A percentile compares a stretch with the other conserved stretches of the same genome.
Evolutionary conservation across 2,797 vertebrate species (phyloP).

Genomic region (Aulostomus chinensis): DNA sequence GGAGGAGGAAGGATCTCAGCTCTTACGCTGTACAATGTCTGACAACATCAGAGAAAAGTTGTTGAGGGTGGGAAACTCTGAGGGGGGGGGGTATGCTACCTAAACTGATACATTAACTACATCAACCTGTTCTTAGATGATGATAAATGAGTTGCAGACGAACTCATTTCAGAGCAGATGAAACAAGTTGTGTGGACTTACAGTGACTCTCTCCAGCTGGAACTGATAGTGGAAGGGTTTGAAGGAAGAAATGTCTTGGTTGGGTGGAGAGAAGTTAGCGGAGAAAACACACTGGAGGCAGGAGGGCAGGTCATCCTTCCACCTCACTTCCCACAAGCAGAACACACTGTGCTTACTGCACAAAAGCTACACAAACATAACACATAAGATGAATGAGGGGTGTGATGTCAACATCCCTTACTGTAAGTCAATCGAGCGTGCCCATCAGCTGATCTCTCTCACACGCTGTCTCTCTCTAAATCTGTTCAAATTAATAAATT

Average conservation of each 20-base stretch:
- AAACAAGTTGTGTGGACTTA: slow-evolving; percentile 64
- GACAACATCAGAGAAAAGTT: slow-evolving; percentile 19
- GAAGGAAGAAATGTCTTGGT: slow-evolving; percentile 76
- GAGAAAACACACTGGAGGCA: slow-evolving; percentile 88
- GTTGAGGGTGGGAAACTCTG: too few relatives aligned
- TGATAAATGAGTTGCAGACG: too few relatives aligned
- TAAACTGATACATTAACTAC: too few relatives aligned
- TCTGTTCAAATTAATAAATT: too few relatives aligned
- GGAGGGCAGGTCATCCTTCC: slow-evolving; percentile 83
- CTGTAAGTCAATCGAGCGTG: too few relatives aligned
- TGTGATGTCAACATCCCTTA: too few relatives aligned
- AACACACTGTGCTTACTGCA: slow-evolving; percentile 90
- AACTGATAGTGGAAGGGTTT: slow-evolving; percentile 92
- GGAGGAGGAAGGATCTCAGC: slow-evolving; percentile 86
- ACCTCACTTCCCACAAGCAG: slow-evolving; percentile 93
- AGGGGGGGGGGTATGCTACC: too few relatives aligned
- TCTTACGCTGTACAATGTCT: slow-evolving; percentile 91
- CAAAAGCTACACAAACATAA: slow-evolving; percentile 76
- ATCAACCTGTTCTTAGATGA: too few relatives aligned
- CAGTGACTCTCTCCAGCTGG: slow-evolving; percentile 87
- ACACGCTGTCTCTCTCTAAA: too few relatives aligned
- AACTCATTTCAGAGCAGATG: too few relatives aligned
- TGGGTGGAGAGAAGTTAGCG: slow-evolving; percentile 84
- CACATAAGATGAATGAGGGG: background rate
- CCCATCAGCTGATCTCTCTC: too few relatives aligned